Percentiles rank a stretch among this genome's conserved stretches.
Conservation (phyloP, 2,113 vertebrate genomes). For the Psammodynastes pulverulentus region DNA sequence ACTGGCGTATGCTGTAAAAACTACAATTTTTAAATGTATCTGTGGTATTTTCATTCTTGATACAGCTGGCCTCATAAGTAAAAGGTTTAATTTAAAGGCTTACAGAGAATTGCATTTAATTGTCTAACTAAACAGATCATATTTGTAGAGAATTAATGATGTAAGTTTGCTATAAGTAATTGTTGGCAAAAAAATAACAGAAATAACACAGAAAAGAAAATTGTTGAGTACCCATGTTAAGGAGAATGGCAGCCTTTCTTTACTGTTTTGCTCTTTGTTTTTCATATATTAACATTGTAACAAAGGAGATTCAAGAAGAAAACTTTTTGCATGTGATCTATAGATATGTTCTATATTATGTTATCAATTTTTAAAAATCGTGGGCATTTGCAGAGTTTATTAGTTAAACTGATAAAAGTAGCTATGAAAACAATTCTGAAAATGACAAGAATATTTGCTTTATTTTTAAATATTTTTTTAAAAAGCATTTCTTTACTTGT, state of each 20-base stretch:
- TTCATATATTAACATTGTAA: neutral
- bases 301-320: neutral
- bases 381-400: neutral
- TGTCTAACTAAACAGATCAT: neutral
- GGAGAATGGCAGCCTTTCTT: neutral
- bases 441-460: neutral
- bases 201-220: neutral
- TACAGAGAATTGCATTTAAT: neutral
- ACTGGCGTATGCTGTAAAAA: neutral
- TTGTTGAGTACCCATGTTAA: neutral
- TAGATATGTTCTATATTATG: neutral
- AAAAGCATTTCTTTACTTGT: neutral
- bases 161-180: neutral
- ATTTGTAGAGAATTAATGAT: neutral
- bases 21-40: neutral
- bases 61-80: neutral
- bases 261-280: neutral
- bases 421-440: neutral
- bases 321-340: constrained; percentile 2
- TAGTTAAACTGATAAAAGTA: neutral
- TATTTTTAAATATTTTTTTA: neutral
- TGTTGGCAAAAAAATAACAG: neutral
- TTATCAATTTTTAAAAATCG: neutral
- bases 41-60: neutral
- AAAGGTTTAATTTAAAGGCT: neutral